Evolutionary conservation across 2,888 invertebrate genomes (phyloP), one percentile per base, ranked within the genome.

Genomic region (Hoplodrina blanda): DNA sequence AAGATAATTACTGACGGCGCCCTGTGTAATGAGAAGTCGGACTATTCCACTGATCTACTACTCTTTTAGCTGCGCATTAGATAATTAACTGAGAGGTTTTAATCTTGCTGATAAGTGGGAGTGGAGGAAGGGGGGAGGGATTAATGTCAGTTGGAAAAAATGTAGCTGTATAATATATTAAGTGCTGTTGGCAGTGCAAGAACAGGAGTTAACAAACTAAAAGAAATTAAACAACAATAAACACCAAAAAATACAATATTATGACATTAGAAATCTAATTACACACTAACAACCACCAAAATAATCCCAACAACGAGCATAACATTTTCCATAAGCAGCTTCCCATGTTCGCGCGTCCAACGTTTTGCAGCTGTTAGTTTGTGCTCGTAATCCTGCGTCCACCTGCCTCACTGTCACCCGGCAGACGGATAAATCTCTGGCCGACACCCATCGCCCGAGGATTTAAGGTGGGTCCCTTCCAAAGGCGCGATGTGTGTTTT

Each of bases 1-100:
- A 92, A 92, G 92, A 92, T 92, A 92, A 92, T 92, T 91, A 90
- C 85, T 83, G 74, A 81, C 87, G 88, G 84, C 85, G 86, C 85
- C 86, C 80, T 76, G 79, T 78, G 86, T 87, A 77, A 80, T 81
- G 79, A 76, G 77, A 79, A 81, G 81, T 78, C 73, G 61, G 69
- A 78, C 77, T 66, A 59, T 60, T 57, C 60, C 44, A 55, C 75
- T 62, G 68, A 70, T 68, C 81, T 68, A 56, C 53, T 73, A 65
- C 66, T 71, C 68, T 64, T 56, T 66, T 44, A 64, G 69, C 64
- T 41, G 41, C 30, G 33, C 52, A 52, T 71, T 53, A n/a, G 56
- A 41, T 78, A 52, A 78, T 78, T 72, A 78, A 53, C 79, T 64
- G 63, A 67, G 57, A 52, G 50, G 25, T 56, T 77, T 65, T 61